Base-by-base conservation (phyloP, 2,113 vertebrate genomes). In the Amphilophus citrinellus region DNA sequence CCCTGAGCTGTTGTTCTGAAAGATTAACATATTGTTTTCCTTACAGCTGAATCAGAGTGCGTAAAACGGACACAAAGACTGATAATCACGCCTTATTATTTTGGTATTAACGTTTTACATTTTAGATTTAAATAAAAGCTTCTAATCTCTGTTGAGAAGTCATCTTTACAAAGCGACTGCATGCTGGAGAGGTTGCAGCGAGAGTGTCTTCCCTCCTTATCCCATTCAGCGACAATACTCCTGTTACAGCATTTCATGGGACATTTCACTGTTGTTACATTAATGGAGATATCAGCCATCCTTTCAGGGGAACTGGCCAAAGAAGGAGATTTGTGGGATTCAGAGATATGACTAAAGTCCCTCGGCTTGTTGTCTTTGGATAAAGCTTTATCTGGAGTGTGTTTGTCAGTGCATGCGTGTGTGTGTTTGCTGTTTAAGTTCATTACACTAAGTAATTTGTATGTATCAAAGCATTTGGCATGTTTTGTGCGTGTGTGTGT, bases 311-410 rank as follows among this genome's bases (percentile, higher is more conserved):
- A 84, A 75, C 60, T 85, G 77, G 84, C 86, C 75, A 87, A 78
- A 85, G 57, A 84, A 75, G 63, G 78, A 81, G 76, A 90, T 91
- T 93, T 90, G 84, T 85, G 87, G 84, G 61, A 91, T 85, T 89
- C 30, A 10, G 73, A 87, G 87, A 92, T 84, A 75, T 30, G 63
- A 81, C 82, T 63, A 47, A 91, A 90, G 60, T 87, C 87, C 84
- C 82, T 61, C 30, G 13, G 85, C 89, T 57, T 85, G 88, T 91
- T 87, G 90, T 89, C 75, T 89, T 88, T 82, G 89, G 84, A 88
- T 85, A 83, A 89, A 90, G 85, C 89, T 86, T 87, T 83, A 91
- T 89, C 79, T 76, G 10, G 18, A 80, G 83, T 66, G 58, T 78
- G 35, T 65, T 47, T 81, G 39, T 80, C 35, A 71, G 42, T 32